Evolutionary conservation across 1,140 invertebrate genomes (phyloP), one percentile per base, ranked within the genome.

Genomic region (Drosophila nasuta): DNA sequence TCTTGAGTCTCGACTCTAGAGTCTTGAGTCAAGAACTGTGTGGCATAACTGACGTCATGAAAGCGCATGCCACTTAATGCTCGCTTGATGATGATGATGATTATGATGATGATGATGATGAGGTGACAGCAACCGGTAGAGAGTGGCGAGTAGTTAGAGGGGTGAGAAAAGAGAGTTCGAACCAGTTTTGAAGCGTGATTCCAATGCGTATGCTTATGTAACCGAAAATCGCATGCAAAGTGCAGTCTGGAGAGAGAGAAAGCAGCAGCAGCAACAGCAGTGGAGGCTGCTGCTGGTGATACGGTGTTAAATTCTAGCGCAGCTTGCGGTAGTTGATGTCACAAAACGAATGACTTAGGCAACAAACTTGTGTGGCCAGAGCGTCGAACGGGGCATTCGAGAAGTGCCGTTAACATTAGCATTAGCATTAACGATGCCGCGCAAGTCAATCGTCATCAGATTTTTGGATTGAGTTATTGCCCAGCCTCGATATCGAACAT

Each of bases 321-420:
- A 76, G 56, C 28, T 76, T 76, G 69, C 74, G 74, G 74, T 76
- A 62, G 74, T 76, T 76, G 66, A 62, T 57, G 68, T 76, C 73
- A 76, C 60, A 30, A 65, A 76, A 71, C 73, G 51, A 76, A 72
- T 66, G 74, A 76, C 74, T 76, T 60, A 76, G 74, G 62, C 74
- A 76, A 73, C 74, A 72, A 76, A 76, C 74, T 60, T 65, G 49
- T 64, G 35, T 72, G 68, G 67, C 45, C 66, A 43, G 4, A n/a
- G 8, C 43, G 7, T 10, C 35, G 7, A 73, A 74, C 71, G 65
- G 71, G n/a, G 43, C 65, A 74, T 58, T 70, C 13, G 35, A 49
- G 17, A 64, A 54, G 33, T 56, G 56, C 73, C 73, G 73, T 76
- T 72, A 72, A 13, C 38, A 58, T 38, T 10, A 38, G 8, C 35